phyloP scores from a whole-genome alignment of 2,113 vertebrate species.

The Chionis minor region DNA sequence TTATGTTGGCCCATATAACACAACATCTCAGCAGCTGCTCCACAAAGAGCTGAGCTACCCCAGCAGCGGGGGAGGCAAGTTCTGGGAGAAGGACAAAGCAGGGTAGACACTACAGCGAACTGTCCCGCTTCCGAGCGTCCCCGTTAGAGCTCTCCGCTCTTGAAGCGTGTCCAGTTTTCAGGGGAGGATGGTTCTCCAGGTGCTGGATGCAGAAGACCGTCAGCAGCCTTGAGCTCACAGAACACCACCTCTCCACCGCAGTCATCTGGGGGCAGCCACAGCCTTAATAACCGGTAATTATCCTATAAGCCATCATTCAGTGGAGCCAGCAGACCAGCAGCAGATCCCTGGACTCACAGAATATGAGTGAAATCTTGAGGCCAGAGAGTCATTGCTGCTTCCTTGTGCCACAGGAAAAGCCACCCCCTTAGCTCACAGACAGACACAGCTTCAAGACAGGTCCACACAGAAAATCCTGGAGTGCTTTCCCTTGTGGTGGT shows the following conservation, averaged over 20 bases:
- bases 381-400: background rate
- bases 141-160: background rate
- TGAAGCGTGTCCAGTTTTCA: background rate
- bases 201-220: background rate
- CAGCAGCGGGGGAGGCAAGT: background rate
- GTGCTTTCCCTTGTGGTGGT: background rate
- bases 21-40: background rate
- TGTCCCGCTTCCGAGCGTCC: background rate
- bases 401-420: background rate
- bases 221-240: background rate
- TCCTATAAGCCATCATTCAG: background rate
- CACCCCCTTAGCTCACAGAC: background rate
- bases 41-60: background rate
- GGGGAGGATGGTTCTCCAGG: background rate
- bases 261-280: background rate
- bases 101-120: background rate
- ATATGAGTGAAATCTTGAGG: background rate
- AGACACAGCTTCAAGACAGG: background rate
- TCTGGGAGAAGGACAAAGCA: background rate
- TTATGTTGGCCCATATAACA: background rate
- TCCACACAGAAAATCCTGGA: background rate
- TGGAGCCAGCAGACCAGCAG: background rate
- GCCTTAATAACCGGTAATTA: background rate
- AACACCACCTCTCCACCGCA: background rate
- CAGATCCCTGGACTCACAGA: background rate